phyloP scores from a whole-genome alignment of 2,888 invertebrate genomes.

The Orthosia incerta region DNA sequence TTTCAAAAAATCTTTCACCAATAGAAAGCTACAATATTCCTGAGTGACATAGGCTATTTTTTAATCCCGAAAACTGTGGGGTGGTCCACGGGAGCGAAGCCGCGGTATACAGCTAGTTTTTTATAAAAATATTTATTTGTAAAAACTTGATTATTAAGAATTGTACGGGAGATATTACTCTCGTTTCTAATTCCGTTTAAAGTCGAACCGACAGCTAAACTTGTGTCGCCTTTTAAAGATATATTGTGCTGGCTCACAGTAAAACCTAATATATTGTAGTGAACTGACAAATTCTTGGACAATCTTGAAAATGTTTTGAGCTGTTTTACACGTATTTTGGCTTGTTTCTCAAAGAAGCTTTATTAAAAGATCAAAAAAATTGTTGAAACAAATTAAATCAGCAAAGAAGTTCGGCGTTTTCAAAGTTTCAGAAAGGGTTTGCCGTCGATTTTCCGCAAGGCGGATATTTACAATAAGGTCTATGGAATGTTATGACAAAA shows the following conservation, averaged over 20 bases:
- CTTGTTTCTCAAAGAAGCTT: neutral
- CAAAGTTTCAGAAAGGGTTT: conserved; percentile 13
- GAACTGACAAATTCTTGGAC: conserved; percentile 39
- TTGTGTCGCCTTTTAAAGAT: conserved; percentile 45
- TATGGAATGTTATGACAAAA: neutral
- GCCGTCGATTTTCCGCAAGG: neutral
- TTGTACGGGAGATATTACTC: conserved; percentile 38
- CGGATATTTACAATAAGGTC: conserved; percentile 6
- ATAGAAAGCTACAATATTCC: no score
- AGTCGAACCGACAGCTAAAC: conserved; percentile 45
- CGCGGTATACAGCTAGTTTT: no score
- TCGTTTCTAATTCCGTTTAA: conserved; percentile 38
- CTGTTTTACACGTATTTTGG: conserved; percentile 3
- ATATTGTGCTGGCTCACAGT: conserved; percentile 40
- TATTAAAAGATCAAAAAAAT: conserved; percentile 1
- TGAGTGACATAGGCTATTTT: no score
- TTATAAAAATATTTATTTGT: no score
- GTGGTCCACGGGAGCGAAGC: no score
- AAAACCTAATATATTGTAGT: conserved; percentile 47
- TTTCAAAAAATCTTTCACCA: no score
- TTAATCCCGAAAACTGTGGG: no score
- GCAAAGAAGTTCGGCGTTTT: conserved; percentile 2
- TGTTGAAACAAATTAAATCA: conserved; percentile 20
- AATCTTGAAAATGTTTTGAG: conserved; percentile 21
- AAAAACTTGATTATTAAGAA: conserved; percentile 53